Evolutionary conservation across 2,113 vertebrate genomes (phyloP).

Genomic region (Ameiurus melas): DNA sequence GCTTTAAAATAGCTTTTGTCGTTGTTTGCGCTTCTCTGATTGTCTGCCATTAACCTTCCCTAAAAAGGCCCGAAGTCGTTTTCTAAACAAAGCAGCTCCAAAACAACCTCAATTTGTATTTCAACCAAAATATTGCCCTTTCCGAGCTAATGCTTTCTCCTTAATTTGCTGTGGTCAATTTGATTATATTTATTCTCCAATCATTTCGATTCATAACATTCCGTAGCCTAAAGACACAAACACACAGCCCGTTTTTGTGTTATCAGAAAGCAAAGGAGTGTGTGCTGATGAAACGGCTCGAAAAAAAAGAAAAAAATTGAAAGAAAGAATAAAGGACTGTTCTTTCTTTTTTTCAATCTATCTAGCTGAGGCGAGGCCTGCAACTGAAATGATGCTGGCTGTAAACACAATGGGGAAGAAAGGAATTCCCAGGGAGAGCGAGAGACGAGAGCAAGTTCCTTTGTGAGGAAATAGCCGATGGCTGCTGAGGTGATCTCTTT

Average conservation of each 20-base stretch:
- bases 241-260: conserved; percentile 30
- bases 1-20: neutral
- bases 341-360: conserved; percentile 26
- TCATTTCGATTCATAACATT: conserved; percentile 14
- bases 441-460: conserved; percentile 10
- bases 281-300: conserved; percentile 17
- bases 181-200: conserved; percentile 24
- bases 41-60: neutral
- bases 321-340: conserved; percentile 10
- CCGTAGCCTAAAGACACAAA: conserved; percentile 34
- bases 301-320: neutral
- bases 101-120: conserved; percentile 24
- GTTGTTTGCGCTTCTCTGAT: neutral
- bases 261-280: conserved; percentile 34
- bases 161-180: conserved; percentile 37
- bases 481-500: conserved; percentile 34
- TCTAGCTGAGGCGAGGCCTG: conserved; percentile 16
- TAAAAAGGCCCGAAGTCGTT: conserved; percentile 15
- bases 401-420: conserved; percentile 45
- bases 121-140: conserved; percentile 30
- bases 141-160: conserved; percentile 19
- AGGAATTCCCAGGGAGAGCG: conserved; percentile 38
- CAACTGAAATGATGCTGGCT: conserved; percentile 42
- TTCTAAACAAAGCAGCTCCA: conserved; percentile 31
- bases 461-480: conserved; percentile 46